phyloP scores from a whole-genome alignment of 64 coral and sea anemone species.

The Trachythela sp. region DNA sequence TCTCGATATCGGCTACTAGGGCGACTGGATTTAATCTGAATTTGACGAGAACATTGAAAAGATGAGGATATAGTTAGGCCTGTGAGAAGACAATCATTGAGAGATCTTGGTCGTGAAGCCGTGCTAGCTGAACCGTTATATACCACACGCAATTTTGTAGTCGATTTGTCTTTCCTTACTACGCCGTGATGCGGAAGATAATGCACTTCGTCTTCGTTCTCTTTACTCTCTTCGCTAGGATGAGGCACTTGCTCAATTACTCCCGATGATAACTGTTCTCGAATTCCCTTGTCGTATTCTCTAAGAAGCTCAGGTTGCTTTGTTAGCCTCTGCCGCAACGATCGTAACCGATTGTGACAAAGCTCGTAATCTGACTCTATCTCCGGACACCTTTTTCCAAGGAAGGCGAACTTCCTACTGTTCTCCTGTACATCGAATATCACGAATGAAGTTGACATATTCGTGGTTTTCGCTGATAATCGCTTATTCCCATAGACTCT shows the following conservation, averaged over 20 bases:
- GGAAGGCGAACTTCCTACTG: constrained; percentile 52
- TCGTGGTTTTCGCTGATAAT: no score
- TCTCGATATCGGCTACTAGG: neutral
- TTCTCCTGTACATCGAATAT: constrained; percentile 44
- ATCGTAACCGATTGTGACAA: no score
- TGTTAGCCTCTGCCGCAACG: constrained; percentile 46
- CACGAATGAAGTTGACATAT: no score
- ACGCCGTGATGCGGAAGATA: no score
- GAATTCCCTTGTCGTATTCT: constrained; percentile 60
- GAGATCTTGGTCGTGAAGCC: no score
- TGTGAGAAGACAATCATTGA: no score
- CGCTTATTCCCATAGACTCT: no score
- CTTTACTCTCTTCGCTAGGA: neutral
- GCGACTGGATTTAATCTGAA: neutral
- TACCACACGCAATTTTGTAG: no score
- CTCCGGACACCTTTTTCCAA: constrained; percentile 37
- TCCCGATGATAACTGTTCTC: constrained; percentile 60
- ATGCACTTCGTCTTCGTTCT: no score
- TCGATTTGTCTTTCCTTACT: no score
- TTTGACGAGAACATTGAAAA: neutral
- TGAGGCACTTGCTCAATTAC: constrained; percentile 51
- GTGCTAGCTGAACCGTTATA: no score
- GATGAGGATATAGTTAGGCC: neutral
- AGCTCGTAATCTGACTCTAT: constrained; percentile 36
- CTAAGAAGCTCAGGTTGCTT: constrained; percentile 49